Percentiles rank a stretch among this genome's conserved stretches.
These are phyloP conservation scores for Elephantulus edwardii DNA, from an alignment of 2,113 vertebrate genomes.

Conservation along the genomic window DNA sequence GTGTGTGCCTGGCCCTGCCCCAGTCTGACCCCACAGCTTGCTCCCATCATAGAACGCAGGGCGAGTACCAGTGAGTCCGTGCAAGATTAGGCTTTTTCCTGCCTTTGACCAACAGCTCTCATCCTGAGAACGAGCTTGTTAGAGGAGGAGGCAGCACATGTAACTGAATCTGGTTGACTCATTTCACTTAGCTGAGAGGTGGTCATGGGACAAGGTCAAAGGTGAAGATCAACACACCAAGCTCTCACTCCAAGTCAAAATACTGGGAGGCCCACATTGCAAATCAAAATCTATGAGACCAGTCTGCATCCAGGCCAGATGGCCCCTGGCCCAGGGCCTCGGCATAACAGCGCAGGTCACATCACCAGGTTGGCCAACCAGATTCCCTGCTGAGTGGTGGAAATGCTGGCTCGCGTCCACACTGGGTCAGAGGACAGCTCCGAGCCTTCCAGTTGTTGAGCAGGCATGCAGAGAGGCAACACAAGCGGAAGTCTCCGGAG, in stretches of 20 bases:
- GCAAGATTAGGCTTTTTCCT: not conserved
- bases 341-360: not conserved
- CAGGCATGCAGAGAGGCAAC: not conserved
- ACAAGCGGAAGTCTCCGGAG: not conserved
- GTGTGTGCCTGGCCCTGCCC: not conserved
- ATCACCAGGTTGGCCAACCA: fast-evolving
- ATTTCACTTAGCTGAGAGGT: fast-evolving
- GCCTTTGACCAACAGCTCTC: not conserved
- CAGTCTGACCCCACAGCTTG: not conserved
- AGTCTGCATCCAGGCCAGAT: not conserved
- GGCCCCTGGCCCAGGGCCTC: not conserved
- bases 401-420: no score
- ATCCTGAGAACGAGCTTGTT: not conserved
- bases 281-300: not conserved
- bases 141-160: fast-evolving
- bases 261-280: not conserved
- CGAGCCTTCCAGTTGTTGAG: not conserved
- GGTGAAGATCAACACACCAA: not conserved
- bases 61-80: fast-evolving
- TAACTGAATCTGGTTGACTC: fast-evolving
- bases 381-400: no score
- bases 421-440: fast-evolving
- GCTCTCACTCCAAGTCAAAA: not conserved
- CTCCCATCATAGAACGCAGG: not conserved
- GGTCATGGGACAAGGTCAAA: not conserved